These are phyloP conservation scores for Andrena dorsata DNA, from an alignment of 2,888 invertebrate species.

Conservation along the genomic window DNA sequence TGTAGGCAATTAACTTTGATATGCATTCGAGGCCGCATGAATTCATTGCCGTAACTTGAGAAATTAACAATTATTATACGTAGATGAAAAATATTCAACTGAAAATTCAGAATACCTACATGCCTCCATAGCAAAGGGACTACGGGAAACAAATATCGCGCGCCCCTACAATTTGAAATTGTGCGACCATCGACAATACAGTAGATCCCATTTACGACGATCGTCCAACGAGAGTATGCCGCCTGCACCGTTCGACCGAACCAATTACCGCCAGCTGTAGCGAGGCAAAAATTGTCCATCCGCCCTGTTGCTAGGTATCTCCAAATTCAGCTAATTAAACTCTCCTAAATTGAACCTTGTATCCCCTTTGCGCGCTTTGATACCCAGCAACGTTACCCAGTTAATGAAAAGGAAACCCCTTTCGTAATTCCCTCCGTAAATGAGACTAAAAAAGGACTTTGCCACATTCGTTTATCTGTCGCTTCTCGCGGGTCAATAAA, in stretches of 20 bases:
- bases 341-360: conserved; percentile 60
- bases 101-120: no score
- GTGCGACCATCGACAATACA: background rate
- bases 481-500: no score
- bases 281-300: conserved; percentile 42
- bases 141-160: background rate
- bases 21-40: no score
- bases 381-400: background rate
- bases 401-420: background rate
- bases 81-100: no score
- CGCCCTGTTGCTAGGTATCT: conserved; percentile 20
- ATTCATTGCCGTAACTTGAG: no score
- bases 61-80: no score
- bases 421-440: background rate
- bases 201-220: conserved; percentile 12
- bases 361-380: conserved; percentile 6
- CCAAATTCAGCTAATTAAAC: conserved; percentile 67
- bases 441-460: background rate
- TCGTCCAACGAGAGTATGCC: background rate
- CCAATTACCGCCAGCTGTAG: conserved; percentile 56
- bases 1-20: no score
- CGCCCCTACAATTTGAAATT: conserved; percentile 8
- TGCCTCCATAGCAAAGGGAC: no score
- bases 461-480: no score
- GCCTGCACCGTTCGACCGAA: conserved; percentile 29